Evolutionary conservation across 2,888 invertebrate species (phyloP), one percentile per base, ranked within the genome.

Genomic region (Camptogramma bilineatum): DNA sequence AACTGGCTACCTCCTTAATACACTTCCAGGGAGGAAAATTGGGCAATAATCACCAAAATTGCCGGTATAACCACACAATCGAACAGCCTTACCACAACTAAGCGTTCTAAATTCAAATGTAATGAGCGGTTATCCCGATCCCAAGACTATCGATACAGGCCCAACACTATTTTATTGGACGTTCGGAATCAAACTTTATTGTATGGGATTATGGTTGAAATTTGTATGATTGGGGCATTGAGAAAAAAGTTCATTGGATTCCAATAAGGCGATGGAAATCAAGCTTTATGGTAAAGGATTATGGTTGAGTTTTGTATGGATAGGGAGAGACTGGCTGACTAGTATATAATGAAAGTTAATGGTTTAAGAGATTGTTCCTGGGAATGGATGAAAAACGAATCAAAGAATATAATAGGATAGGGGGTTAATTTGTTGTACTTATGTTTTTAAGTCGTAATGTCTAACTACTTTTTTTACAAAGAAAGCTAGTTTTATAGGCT

Each of bases 61-160:
- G 48, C 21, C 48, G 4, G 48, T 48, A 2, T 48, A 48, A 48
- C 13, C 10, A n/a, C 21, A 21, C 48, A 10, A 13, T 21, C 48
- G 13, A 48, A 48, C 48, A 39, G 34, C 21, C 55, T 47, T 19
- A 72, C 74, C 74, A 68, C 78, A 74, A 70, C 73, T 75, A 75
- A 78, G 73, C 74, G 81, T 78, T 81, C 78, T 76, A 81, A 82
- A 81, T 83, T 80, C 77, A 77, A 80, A 80, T 79, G 75, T 80
- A 81, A 82, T 81, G 80, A 79, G 79, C 74, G 74, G 76, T 75
- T 75, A 77, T 78, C 75, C 78, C 70, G 70, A 69, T 73, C 76
- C 55, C 55, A 46, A 21, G 50, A 48, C 13, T 51, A 61, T 61
- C 55, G 54, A 62, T 51, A 54, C 54, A 13, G 62, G 55, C 55